Conservation (phyloP, 1,140 invertebrate genomes). For the Zaprionus taronus region DNA sequence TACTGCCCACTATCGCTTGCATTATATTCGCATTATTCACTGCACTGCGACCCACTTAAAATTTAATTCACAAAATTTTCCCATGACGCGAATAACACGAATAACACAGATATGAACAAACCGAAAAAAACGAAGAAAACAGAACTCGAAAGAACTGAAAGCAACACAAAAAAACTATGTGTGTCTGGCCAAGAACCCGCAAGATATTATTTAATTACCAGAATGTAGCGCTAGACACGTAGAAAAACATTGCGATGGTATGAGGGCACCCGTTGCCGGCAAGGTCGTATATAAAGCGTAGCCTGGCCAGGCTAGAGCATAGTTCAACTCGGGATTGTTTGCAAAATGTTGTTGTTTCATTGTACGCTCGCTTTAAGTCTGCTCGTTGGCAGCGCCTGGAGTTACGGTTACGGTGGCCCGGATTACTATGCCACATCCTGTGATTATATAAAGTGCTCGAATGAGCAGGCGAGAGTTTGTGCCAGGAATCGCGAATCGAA, state of each 20-base stretch:
- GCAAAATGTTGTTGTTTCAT: conserved; percentile 47
- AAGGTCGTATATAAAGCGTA: conserved; percentile 59
- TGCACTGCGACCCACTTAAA: conserved; percentile 4
- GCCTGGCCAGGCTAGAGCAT: conserved; percentile 44
- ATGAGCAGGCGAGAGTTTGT: conserved; percentile 34
- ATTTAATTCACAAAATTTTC: conserved; percentile 53
- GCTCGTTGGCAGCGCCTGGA: conserved; percentile 6
- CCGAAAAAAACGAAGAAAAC: conserved; percentile 6
- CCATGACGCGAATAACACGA: conserved; percentile 50
- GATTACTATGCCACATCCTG: conserved; percentile 19
- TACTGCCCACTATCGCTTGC: conserved; percentile 24
- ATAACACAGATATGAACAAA: conserved; percentile 46
- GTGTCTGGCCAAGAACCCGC: conserved; percentile 47
- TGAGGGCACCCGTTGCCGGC: conserved; percentile 34
- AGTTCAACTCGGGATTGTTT: conserved; percentile 46
- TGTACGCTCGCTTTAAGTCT: conserved; percentile 13
- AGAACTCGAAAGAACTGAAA: neutral
- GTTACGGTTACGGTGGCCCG: conserved; percentile 29
- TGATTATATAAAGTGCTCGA: conserved; percentile 34
- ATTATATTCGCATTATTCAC: conserved; percentile 11
- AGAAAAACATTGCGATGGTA: conserved; percentile 60
- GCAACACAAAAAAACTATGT: conserved; percentile 17
- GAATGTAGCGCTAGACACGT: conserved; percentile 59
- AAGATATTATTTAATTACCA: conserved; percentile 29
- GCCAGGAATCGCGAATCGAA: conserved; percentile 19